Evolutionary conservation across 1,140 invertebrate genomes (phyloP), one percentile per base, ranked within the genome.

Genomic region (Tetraneura akinire): DNA sequence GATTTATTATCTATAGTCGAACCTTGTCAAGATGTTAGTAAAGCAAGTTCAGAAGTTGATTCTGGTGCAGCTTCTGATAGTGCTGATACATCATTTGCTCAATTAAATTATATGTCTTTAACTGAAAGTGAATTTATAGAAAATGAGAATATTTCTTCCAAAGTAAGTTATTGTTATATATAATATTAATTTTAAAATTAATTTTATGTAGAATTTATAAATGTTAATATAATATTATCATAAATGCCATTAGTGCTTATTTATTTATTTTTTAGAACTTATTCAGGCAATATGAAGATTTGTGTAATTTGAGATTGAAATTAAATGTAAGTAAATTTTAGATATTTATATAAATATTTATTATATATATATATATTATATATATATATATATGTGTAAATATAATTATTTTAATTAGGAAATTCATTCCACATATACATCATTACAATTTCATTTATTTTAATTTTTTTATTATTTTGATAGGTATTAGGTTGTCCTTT

Each of bases 251-350:
- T n/a, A n/a, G n/a, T n/a, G n/a, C n/a, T 4, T 37, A 37, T 37
- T 74, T 21, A 21, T 80, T 62, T 55, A 45, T 82, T 29, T 82
- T 80, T 23, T 57, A 83, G 83, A 82, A 74, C 13, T 80, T 82
- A 47, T 66, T 71, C 26, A 23, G 71, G 11, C 81, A 82, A 55
- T 83, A 82, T 74, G 80, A 82, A 83, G 82, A 82, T 80, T 70
- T 83, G 18, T 68, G 32, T 49, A 66, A 80, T 53, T 53, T 83
- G 9, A 80, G 80, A 47, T 68, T 71, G 14, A 81, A 81, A 57
- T 66, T 83, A 51, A 68, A 81, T 76, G 83, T 83, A 81, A 81
- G 71, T 81, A 21, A 37, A 37, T 64, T 29, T 74, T 55, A 60
- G 11, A 11, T 70, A 1, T 18, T 49, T 80, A 80, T 26, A 8